Percentiles rank a stretch among this genome's conserved stretches.
phyloP scores from a whole-genome alignment of 2,797 vertebrate species.

The Capromys pilorides region DNA sequence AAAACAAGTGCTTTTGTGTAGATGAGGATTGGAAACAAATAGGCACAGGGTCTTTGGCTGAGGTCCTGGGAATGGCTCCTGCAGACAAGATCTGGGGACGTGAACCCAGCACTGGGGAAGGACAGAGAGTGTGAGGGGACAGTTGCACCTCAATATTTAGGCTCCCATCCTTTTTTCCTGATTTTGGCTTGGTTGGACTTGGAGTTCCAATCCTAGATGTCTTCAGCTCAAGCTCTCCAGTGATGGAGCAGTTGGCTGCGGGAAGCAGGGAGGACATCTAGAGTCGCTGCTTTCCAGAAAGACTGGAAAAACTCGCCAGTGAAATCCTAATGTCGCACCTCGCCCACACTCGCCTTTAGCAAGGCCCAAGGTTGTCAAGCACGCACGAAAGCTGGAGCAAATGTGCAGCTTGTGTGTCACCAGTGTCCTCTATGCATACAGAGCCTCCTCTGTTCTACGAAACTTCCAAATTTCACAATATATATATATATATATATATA shows the following conservation, averaged over 20 bases:
- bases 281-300: not conserved
- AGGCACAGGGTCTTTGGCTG: not conserved
- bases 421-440: not conserved
- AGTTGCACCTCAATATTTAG: not conserved
- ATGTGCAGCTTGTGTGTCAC: not conserved
- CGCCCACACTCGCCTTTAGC: not conserved
- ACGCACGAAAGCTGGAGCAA: not conserved
- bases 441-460: not conserved
- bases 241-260: not conserved
- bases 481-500: no score
- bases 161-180: not conserved
- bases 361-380: not conserved
- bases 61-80: not conserved
- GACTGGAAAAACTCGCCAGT: not conserved
- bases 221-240: not conserved
- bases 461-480: slow-evolving; percentile 43
- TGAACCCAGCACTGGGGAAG: rapidly evolving
- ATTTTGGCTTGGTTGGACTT: not conserved
- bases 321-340: not conserved
- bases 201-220: not conserved
- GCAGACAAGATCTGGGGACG: not conserved
- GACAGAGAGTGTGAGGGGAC: not conserved
- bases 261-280: not conserved
- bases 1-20: not conserved
- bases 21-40: not conserved